phyloP scores from a whole-genome alignment of 2,888 invertebrate genomes.

The Hyles lineata region DNA sequence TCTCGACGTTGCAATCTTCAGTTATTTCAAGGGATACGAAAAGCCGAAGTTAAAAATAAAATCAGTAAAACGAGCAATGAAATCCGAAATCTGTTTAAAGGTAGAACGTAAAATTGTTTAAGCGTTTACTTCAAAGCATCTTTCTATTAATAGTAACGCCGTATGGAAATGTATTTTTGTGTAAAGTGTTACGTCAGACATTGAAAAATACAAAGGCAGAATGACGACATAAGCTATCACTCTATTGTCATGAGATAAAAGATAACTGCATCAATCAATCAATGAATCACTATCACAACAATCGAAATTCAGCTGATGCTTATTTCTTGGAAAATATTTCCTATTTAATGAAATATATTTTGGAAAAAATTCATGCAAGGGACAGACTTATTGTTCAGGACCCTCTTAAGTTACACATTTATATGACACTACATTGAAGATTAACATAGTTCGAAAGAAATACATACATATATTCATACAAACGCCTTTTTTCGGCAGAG shows the following conservation, averaged over 20 bases:
- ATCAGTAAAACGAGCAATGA: slow-evolving; percentile 2
- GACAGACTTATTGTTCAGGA: no score
- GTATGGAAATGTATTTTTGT: slow-evolving; percentile 14
- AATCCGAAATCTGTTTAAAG: slow-evolving; percentile 20
- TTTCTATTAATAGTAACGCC: not conserved
- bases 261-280: not conserved
- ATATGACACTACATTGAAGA: no score
- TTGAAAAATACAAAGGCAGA: not conserved
- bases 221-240: slow-evolving; percentile 6
- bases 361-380: not conserved
- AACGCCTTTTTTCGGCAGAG: no score
- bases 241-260: slow-evolving; percentile 11
- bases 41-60: slow-evolving; percentile 16
- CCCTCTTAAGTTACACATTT: no score
- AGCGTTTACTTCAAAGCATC: slow-evolving; percentile 18
- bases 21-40: slow-evolving; percentile 23
- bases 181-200: not conserved
- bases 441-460: no score
- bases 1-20: not conserved
- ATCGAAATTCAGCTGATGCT: not conserved
- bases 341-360: not conserved
- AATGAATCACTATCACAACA: not conserved
- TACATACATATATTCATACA: no score
- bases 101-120: slow-evolving; percentile 11
- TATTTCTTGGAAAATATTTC: not conserved